Base-by-base conservation (phyloP, 1,140 invertebrate genomes). In the Polyergus mexicanus region DNA sequence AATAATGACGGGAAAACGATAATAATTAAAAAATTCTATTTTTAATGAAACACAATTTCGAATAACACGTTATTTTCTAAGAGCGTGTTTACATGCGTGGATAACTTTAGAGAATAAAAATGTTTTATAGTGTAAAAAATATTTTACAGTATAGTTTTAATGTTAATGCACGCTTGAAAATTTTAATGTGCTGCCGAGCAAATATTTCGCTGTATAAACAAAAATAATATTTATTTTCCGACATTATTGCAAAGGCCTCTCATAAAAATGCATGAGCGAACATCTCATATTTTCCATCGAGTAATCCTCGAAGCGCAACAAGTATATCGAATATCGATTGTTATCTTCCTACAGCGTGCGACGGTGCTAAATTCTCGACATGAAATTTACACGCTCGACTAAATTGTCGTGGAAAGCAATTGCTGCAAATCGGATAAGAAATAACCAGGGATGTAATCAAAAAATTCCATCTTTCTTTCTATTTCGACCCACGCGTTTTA, bases 251-350 rank as follows among this genome's bases (percentile, higher is more conserved):
- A 60, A 25, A 72, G 19, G 13, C 13, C 28, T 41, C 66, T 81
- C 54, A 65, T 72, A 83, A 83, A 83, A 83, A 83, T 69, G 63
- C 63, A 80, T 35, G 25, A 69, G 51, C 3, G 0, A 72, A 60
- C 38, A 83, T 32, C 38, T 83, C 54, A 62, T 72, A 72, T 62
- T 74, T 72, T 83, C 11, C 25, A 71, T 28, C 65, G 54, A 28
- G 54, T 22, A 44, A 71, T 8, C 35, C 22, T 28, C 11, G 38
- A 60, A 83, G 78, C 63, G 76, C 78, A 83, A 83, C 78, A 83
- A 83, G 78, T 83, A 83, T 60, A 83, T 83, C 41, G 68, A 62
- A 25, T 83, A 72, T 83, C 54, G 68, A 83, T 83, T 62, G 78
- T 32, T 22, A 41, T 8, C 19, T 72, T 13, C 51, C 22, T 58